Evolutionary conservation across 2,113 vertebrate species (phyloP).

Genomic region (Neoarius graeffei): DNA sequence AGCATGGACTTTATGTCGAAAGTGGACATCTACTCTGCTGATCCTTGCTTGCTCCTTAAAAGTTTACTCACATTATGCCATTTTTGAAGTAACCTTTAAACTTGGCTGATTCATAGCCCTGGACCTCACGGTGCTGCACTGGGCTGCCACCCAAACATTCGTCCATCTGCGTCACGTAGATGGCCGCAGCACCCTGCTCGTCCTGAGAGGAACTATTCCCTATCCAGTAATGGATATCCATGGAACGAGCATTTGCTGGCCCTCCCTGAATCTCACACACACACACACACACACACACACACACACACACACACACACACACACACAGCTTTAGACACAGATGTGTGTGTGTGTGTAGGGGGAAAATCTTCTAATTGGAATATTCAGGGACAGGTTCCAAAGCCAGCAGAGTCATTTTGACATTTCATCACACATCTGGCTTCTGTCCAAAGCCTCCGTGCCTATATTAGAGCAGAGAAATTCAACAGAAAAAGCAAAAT

Average conservation of each 20-base stretch:
- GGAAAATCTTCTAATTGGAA: background rate
- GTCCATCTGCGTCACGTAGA: constrained; percentile 83
- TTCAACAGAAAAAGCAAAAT: background rate
- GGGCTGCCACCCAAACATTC: constrained; percentile 73
- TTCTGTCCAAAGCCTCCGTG: background rate
- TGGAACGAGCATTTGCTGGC: constrained; percentile 56
- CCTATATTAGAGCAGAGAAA: background rate
- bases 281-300: background rate
- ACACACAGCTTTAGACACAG: background rate
- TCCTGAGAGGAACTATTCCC: constrained; percentile 82
- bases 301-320: too few species aligned
- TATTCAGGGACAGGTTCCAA: background rate
- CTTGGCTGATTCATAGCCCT: constrained; percentile 78
- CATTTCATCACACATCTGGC: background rate
- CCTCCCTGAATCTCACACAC: constrained; percentile 65
- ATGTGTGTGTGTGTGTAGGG: background rate
- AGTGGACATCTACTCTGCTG: background rate
- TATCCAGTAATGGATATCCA: constrained; percentile 87
- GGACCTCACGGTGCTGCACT: constrained; percentile 84
- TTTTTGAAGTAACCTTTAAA: constrained; percentile 88
- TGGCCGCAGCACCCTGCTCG: constrained; percentile 81
- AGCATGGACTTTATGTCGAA: background rate
- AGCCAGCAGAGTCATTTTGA: background rate
- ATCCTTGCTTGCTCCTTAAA: background rate
- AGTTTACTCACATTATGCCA: constrained; percentile 82